Base-by-base conservation (phyloP, 2,888 invertebrate genomes). In the Drosophila birchii region DNA sequence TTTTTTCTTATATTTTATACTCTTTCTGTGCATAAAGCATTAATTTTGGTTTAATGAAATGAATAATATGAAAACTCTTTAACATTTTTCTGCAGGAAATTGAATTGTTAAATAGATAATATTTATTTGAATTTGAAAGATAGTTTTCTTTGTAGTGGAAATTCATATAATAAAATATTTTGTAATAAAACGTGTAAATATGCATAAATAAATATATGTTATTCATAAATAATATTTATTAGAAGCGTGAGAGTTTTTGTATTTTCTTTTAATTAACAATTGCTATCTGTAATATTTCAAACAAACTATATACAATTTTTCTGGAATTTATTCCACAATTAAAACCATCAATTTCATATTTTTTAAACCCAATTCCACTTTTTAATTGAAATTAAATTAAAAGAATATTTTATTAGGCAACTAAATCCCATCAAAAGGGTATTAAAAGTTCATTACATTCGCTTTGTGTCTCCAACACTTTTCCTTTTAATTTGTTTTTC, bases 401-500 rank as follows among this genome's bases (percentile, higher is more conserved):
- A 8, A 14, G 4, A 14, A 20, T 20, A 32, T 32, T 8, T 34
- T 20, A 20, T 56, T 1, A 16, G 9, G 5, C 1, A 32, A 16
- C 9, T 8, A 29, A 20, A 20, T 34, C 9, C 5, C 9, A 3
- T 39, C 23, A n/a, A n/a, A 23, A 67, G 67, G 32, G 66, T 54
- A 67, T 67, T 12, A 18, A 7, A 4, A 1, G 6, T 70, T 29
- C 59, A 43, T 41, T 34, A 23, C 29, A n/a, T 12, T 36, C 7
- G 3, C 6, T 6, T 36, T 18, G 12, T 11, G 29, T 5, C 20
- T 39, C 29, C 26, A 26, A 49, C 75, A 73, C 69, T 79, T 70
- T 73, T 74, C 55, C 70, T 69, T 68, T 59, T 73, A 45, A 66
- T 64, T 51, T 47, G 61, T 55, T 39, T 39, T 68, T 58, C 32